Evolutionary conservation across 2,797 vertebrate genomes (phyloP).

Genomic region (Cyclopterus lumpus): DNA sequence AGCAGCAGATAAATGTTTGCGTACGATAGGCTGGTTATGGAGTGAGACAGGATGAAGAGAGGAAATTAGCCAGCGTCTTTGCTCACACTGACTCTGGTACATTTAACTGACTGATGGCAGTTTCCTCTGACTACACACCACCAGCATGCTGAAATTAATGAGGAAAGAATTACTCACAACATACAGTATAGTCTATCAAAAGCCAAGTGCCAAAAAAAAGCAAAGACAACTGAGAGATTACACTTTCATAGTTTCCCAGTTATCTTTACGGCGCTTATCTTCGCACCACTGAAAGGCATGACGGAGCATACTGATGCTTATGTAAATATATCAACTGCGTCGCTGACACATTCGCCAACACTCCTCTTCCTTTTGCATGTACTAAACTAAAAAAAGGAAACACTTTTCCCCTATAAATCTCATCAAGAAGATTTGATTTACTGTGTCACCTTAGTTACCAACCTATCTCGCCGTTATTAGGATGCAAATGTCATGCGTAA

Average conservation of each 20-base stretch:
- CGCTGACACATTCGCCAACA: constrained; percentile 65
- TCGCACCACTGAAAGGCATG: constrained; percentile 57
- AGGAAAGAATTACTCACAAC: constrained; percentile 51
- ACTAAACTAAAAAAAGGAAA: constrained; percentile 67
- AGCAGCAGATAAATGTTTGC: constrained; percentile 54
- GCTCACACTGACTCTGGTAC: constrained; percentile 56
- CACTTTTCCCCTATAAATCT: constrained; percentile 67
- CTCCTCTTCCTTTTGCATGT: constrained; percentile 49
- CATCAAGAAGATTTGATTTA: constrained; percentile 73
- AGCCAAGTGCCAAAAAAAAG: constrained; percentile 35
- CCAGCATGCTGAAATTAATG: constrained; percentile 58
- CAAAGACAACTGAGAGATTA: constrained; percentile 64
- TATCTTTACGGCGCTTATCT: constrained; percentile 64
- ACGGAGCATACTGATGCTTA: constrained; percentile 68
- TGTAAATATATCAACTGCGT: constrained; percentile 66
- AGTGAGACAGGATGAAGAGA: constrained; percentile 34
- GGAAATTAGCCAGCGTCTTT: constrained; percentile 65
- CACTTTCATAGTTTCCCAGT: constrained; percentile 56
- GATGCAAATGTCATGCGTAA: constrained; percentile 77
- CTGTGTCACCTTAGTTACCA: constrained; percentile 68
- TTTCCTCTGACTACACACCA: constrained; percentile 51
- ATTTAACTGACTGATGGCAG: constrained; percentile 70
- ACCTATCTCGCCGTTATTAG: constrained; percentile 75
- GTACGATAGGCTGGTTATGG: constrained; percentile 23
- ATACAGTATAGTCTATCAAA: constrained; percentile 53